Conservation (phyloP, 1,140 invertebrate genomes). For the Pseudomyrmex dendroicus region DNA sequence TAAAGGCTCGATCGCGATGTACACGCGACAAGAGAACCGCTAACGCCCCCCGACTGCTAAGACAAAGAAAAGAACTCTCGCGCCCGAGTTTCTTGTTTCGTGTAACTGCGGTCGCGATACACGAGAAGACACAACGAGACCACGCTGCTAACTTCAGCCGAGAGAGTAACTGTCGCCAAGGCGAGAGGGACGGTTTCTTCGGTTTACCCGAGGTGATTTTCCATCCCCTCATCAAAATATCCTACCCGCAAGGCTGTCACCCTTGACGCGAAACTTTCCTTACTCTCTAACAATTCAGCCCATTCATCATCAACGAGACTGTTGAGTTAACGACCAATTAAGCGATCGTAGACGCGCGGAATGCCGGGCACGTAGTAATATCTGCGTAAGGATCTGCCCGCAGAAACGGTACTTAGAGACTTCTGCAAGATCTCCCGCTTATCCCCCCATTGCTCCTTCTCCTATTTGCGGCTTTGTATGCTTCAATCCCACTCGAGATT, state of each 20-base stretch:
- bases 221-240: constrained; percentile 60
- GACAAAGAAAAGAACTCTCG: neutral
- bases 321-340: constrained; percentile 78
- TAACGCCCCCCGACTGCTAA: neutral
- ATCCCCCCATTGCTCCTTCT: neutral
- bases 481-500: constrained; percentile 40
- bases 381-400: constrained; percentile 61
- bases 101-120: constrained; percentile 2
- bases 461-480: constrained; percentile 52
- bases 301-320: constrained; percentile 72
- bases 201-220: constrained; percentile 30
- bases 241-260: constrained; percentile 9
- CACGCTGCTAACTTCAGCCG: neutral
- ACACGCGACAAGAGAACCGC: too few species aligned
- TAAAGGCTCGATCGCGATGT: neutral
- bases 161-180: too few species aligned
- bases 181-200: constrained; percentile 23
- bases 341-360: constrained; percentile 71
- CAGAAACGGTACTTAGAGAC: constrained; percentile 41
- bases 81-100: neutral
- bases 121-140: constrained; percentile 13
- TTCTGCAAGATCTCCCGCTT: constrained; percentile 20
- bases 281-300: constrained; percentile 48
- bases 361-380: constrained; percentile 76
- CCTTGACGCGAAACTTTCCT: constrained; percentile 62